A percentile compares a stretch with the other conserved stretches of the same genome.
Conservation (phyloP, 2,888 invertebrate species). For the Podabrus alpinus region DNA sequence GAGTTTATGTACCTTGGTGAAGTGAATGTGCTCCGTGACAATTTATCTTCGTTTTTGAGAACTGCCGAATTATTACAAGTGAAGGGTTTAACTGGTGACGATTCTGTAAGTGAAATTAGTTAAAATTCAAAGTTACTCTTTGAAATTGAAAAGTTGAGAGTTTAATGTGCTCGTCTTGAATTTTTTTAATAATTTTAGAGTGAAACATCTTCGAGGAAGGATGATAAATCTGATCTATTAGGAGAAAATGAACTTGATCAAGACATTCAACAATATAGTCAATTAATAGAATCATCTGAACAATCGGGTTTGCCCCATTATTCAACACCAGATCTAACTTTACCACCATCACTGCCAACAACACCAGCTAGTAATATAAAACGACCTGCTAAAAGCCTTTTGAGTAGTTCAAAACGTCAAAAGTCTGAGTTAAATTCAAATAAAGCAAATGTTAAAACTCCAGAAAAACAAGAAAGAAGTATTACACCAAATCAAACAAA, state of each 20-base stretch:
- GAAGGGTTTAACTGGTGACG: constrained; percentile 66
- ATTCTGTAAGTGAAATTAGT: constrained; percentile 47
- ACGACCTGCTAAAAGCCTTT: constrained; percentile 37
- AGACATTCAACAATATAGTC: constrained; percentile 45
- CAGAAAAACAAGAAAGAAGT: constrained; percentile 15
- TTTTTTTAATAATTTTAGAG: constrained; percentile 42
- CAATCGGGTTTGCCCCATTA: constrained; percentile 26
- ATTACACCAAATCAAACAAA: constrained; percentile 22
- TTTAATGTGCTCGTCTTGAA: not conserved
- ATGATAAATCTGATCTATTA: constrained; percentile 46
- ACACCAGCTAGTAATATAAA: constrained; percentile 30
- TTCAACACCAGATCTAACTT: constrained; percentile 26
- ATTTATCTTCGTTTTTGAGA: constrained; percentile 70
- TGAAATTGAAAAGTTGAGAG: not conserved
- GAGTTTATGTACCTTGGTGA: constrained; percentile 78
- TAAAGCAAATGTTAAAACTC: not conserved
- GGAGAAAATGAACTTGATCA: constrained; percentile 47
- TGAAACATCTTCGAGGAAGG: constrained; percentile 50
- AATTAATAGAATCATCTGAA: constrained; percentile 46
- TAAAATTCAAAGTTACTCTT: not conserved
- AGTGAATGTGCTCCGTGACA: constrained; percentile 71
- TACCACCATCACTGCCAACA: constrained; percentile 6
- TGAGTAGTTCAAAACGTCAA: constrained; percentile 38
- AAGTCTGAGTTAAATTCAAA: constrained; percentile 33
- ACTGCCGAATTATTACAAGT: constrained; percentile 73